Conservation (phyloP, 1,140 invertebrate species). For the Oryctes rhinoceros region DNA sequence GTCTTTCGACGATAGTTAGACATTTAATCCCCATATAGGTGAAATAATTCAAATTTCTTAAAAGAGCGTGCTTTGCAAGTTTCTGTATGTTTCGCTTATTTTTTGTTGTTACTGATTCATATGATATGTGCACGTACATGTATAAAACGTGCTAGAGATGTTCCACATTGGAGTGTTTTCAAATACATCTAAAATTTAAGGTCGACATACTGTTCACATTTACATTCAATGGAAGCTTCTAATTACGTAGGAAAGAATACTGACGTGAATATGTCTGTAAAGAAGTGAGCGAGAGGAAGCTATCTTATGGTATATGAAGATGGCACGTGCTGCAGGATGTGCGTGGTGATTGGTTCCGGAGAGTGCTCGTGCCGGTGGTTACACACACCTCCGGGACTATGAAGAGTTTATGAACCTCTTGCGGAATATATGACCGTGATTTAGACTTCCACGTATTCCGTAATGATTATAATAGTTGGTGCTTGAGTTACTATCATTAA, state of each 20-base stretch:
- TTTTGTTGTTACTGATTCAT: background rate
- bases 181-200: background rate
- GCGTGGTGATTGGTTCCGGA: conserved; percentile 58
- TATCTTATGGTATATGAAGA: conserved; percentile 44
- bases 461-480: conserved; percentile 31
- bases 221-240: conserved; percentile 35
- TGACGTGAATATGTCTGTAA: conserved; percentile 7
- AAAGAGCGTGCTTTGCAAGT: too few species aligned
- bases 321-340: conserved; percentile 58
- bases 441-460: conserved; percentile 32
- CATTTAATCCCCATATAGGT: too few species aligned
- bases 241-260: conserved; percentile 31
- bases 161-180: conserved; percentile 7
- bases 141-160: background rate
- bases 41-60: too few species aligned
- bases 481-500: background rate
- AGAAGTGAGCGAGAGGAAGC: conserved; percentile 17
- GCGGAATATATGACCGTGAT: conserved; percentile 40
- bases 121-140: background rate
- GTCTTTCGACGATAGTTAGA: too few species aligned
- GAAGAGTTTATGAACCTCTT: conserved; percentile 58
- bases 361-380: conserved; percentile 58
- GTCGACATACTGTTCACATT: conserved; percentile 25
- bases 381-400: conserved; percentile 57
- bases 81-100: background rate